phyloP scores from a whole-genome alignment of 37 sponge, comb jelly and placozoan genomes.

The Beroe ovata region DNA sequence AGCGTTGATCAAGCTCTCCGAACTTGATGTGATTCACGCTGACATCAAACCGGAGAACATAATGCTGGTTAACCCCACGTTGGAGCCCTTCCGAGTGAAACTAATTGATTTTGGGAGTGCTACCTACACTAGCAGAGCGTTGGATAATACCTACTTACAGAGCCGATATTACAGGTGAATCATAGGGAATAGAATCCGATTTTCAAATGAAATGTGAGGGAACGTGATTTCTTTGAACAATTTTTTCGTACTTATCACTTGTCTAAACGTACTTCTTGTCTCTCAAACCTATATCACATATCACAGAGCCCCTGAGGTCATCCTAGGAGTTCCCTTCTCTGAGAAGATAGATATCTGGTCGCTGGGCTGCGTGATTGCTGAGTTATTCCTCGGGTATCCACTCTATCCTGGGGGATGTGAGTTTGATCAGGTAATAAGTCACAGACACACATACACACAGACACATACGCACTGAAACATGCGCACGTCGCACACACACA shows the following conservation, averaged over 20 bases:
- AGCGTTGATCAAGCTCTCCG: slow-evolving; percentile 76
- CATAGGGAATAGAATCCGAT: too few relatives aligned
- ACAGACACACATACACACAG: neutral
- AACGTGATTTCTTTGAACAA: too few relatives aligned
- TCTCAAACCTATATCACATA: neutral
- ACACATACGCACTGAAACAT: neutral
- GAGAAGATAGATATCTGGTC: slow-evolving; percentile 95
- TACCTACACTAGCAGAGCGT: slow-evolving; percentile 68
- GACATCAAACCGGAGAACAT: slow-evolving; percentile 97
- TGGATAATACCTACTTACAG: slow-evolving; percentile 83
- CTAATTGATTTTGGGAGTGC: slow-evolving; percentile 94
- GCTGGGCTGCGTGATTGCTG: slow-evolving; percentile 91
- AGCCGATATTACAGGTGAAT: slow-evolving; percentile 87
- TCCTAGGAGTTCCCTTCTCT: slow-evolving; percentile 81
- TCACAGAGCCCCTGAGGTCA: slow-evolving; percentile 93
- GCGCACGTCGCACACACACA: neutral
- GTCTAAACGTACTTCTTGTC: neutral
- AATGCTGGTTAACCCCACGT: slow-evolving; percentile 87
- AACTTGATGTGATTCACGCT: slow-evolving; percentile 86
- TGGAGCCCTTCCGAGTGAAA: slow-evolving; percentile 82
- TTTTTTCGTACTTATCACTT: too few relatives aligned
- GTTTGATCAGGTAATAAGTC: slow-evolving; percentile 77
- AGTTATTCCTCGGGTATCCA: slow-evolving; percentile 92
- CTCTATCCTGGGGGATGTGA: slow-evolving; percentile 88
- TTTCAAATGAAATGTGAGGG: too few relatives aligned